Base-by-base conservation (phyloP, 2,797 vertebrate genomes). In the Kryptopterus vitreolus region DNA sequence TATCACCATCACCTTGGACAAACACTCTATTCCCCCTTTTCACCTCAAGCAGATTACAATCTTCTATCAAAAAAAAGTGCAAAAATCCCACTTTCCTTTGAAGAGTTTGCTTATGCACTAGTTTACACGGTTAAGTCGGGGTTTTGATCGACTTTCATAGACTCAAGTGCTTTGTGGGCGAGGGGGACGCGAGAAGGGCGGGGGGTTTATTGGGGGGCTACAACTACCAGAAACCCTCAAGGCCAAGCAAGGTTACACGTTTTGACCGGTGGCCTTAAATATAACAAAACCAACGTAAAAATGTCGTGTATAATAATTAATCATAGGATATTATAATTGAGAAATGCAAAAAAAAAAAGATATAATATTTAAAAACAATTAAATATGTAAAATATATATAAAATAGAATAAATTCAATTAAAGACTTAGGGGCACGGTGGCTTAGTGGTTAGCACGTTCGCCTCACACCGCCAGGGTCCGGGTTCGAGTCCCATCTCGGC, bases 61-160 rank as follows among this genome's bases (percentile, higher is more conserved):
- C 90, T 91, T 87, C 88, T 84, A 3, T 86, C 87, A 83, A 86
- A 90, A 88, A 88, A 24, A 2, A 75, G 83, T 79, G 33, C 53
- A 88, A 88, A 91, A 88, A 91, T 91, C 91, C 90, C 84, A 29
- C 24, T 82, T 91, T 70, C 43, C 91, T 91, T 90, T 91, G 90
- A 93, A 91, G 88, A 88, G 87, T 89, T 90, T 90, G 90, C 91
- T 90, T 87, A 87, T 86, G 90, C 83, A 85, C 88, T 90, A 93
- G 89, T 91, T 91, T 90, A 89, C 90, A 91, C 87, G 84, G 89
- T 88, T 91, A 91, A 92, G 87, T 89, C 88, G 82, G 29, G 90
- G 89, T 86, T 90, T 90, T 92, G 88, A 90, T 89, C 90, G 89
- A 88, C 57, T 89, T 88, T 90, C 90, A 90, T 91, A 84, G 80